Conservation (phyloP, 2,888 invertebrate genomes). For the Agelastica alni region DNA sequence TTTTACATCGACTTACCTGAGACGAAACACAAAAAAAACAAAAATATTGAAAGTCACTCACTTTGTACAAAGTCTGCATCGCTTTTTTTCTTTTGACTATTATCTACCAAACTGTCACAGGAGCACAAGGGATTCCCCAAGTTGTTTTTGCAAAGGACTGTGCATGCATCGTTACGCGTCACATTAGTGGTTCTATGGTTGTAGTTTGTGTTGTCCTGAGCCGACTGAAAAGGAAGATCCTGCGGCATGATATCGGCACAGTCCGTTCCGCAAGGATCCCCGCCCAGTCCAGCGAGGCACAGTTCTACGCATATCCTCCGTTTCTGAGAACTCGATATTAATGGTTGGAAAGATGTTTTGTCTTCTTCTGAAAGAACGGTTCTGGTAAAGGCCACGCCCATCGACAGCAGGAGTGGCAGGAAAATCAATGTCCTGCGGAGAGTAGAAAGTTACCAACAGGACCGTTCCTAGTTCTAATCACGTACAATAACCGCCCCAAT, state of each 20-base stretch:
- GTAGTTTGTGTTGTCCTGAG: constrained; percentile 23
- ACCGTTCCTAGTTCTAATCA: too few species aligned
- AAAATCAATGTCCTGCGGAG: constrained; percentile 52
- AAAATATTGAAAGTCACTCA: constrained; percentile 7
- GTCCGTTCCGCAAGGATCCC: constrained; percentile 59
- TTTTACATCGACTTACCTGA: too few species aligned
- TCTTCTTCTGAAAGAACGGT: constrained; percentile 44
- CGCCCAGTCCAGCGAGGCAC: constrained; percentile 59
- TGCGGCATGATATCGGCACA: constrained; percentile 61
- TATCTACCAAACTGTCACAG: constrained; percentile 50
- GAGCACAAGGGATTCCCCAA: constrained; percentile 66
- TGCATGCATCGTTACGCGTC: constrained; percentile 62
- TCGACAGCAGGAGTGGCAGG: constrained; percentile 37
- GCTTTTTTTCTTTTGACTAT: constrained; percentile 25
- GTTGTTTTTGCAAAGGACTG: constrained; percentile 63
- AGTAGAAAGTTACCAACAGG: constrained; percentile 24
- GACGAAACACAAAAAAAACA: too few species aligned
- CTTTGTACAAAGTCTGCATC: constrained; percentile 54
- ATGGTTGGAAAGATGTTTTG: constrained; percentile 48
- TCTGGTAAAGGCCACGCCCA: constrained; percentile 44
- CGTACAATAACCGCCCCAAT: too few species aligned
- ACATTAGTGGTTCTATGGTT: constrained; percentile 39
- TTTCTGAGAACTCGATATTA: constrained; percentile 47
- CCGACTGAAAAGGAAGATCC: constrained; percentile 50
- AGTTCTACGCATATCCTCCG: constrained; percentile 56